Conservation (phyloP, 2,888 invertebrate species). For the Zele albiditarsus region DNA sequence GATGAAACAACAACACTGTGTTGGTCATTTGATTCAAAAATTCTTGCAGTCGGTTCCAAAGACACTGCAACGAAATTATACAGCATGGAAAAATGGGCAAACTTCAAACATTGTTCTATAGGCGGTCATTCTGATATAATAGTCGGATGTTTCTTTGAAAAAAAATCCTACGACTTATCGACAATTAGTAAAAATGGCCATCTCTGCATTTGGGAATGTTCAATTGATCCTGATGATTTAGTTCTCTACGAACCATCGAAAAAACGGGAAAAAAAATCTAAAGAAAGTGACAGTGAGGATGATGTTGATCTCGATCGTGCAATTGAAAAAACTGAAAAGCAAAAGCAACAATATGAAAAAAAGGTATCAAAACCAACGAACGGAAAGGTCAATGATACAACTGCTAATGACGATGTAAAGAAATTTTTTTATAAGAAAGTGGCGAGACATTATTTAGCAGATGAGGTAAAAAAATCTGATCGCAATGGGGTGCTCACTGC, state of each 20-base stretch:
- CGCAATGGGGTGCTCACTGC: slow-evolving; percentile 82
- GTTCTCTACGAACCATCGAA: slow-evolving; percentile 74
- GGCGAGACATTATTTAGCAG: slow-evolving; percentile 83
- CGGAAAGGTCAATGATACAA: slow-evolving; percentile 36
- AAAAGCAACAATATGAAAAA: slow-evolving; percentile 60
- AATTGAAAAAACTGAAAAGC: slow-evolving; percentile 75
- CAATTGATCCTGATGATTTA: slow-evolving; percentile 82
- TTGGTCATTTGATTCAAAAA: slow-evolving; percentile 94
- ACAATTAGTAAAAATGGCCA: slow-evolving; percentile 90
- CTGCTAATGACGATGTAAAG: slow-evolving; percentile 48
- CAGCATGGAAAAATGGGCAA: slow-evolving; percentile 81
- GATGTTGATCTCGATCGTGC: slow-evolving; percentile 78
- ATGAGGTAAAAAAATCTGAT: slow-evolving; percentile 79
- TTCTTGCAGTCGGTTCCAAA: slow-evolving; percentile 91
- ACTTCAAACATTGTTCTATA: slow-evolving; percentile 84
- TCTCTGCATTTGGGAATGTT: slow-evolving; percentile 90
- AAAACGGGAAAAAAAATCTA: slow-evolving; percentile 64
- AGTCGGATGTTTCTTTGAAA: slow-evolving; percentile 91
- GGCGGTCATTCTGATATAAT: slow-evolving; percentile 91
- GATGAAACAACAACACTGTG: slow-evolving; percentile 91
- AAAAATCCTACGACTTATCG: slow-evolving; percentile 84
- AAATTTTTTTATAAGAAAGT: slow-evolving; percentile 80
- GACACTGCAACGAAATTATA: slow-evolving; percentile 92
- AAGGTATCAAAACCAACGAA: slow-evolving; percentile 62
- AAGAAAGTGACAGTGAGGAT: slow-evolving; percentile 77